Evolutionary conservation across 2,797 vertebrate genomes (phyloP).

Genomic region (Tiaroga cobitis): DNA sequence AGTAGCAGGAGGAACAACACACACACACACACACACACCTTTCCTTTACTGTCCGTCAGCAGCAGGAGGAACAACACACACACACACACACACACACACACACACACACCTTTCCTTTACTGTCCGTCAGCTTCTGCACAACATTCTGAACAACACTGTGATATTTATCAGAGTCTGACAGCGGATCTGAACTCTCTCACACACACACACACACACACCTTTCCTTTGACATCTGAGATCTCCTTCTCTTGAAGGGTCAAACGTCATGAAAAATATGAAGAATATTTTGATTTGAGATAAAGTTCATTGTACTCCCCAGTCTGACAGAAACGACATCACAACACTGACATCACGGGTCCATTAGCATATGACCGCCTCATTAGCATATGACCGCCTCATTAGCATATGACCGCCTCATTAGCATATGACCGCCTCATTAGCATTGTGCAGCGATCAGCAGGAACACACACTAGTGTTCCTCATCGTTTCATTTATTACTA

Average conservation of each 20-base stretch:
- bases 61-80: no score
- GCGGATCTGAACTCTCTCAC: no score
- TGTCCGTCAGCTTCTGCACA: background rate
- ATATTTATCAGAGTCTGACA: slow-evolving; percentile 3
- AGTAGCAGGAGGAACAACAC: no score
- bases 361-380: background rate
- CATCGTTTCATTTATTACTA: background rate
- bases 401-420: no score
- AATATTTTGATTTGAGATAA: background rate
- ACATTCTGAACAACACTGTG: background rate
- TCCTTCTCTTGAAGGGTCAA: background rate
- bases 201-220: no score
- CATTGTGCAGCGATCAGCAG: background rate
- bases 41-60: no score
- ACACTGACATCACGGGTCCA: background rate
- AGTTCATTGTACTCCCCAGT: background rate
- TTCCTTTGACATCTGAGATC: no score
- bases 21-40: no score
- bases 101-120: background rate
- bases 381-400: no score
- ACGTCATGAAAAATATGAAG: background rate
- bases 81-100: no score
- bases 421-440: no score
- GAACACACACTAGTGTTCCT: background rate
- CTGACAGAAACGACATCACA: background rate